Conservation (phyloP, 2,113 vertebrate species). For the Ia io region DNA sequence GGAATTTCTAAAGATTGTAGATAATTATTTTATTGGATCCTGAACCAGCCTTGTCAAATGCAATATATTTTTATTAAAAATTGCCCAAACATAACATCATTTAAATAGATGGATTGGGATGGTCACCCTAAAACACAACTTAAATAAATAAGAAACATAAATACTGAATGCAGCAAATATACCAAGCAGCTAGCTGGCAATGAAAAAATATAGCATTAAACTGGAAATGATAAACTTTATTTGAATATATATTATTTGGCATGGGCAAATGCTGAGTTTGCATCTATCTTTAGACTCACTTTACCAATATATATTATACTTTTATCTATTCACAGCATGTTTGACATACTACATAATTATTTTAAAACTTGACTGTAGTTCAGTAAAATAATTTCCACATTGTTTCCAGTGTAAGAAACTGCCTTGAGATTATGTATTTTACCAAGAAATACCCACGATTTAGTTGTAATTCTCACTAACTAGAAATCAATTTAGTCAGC, state of each 20-base stretch:
- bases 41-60: neutral
- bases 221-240: neutral
- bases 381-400: neutral
- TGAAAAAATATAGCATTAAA: neutral
- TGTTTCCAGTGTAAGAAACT: neutral
- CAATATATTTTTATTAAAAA: neutral
- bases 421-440: neutral
- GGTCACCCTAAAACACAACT: neutral
- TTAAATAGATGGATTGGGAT: slow-evolving; percentile 1
- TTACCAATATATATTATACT: neutral
- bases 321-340: neutral
- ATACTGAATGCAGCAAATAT: neutral
- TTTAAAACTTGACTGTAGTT: neutral
- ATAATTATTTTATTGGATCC: slow-evolving; percentile 27
- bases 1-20: slow-evolving; percentile 1
- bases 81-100: neutral
- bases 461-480: neutral
- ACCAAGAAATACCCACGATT: neutral
- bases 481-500: neutral
- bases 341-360: neutral
- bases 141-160: slow-evolving; percentile 16
- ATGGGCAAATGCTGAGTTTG: neutral
- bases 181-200: neutral
- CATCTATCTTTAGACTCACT: neutral
- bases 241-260: slow-evolving; percentile 13